A percentile compares a stretch with the other conserved stretches of the same genome.
Conservation (phyloP, 2,113 vertebrate genomes). For the Antechinus flavipes region DNA sequence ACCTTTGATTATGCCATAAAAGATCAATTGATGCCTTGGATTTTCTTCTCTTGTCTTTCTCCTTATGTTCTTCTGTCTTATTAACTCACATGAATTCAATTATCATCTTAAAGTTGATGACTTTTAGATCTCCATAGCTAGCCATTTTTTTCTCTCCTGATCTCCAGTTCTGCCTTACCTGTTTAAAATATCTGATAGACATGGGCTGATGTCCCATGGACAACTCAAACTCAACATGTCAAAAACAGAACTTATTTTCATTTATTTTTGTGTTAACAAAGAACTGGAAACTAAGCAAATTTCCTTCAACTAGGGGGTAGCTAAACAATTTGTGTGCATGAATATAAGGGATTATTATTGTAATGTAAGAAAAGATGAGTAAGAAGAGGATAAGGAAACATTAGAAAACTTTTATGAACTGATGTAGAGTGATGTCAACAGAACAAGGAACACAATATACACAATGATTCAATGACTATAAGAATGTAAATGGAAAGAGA, state of each 20-base stretch:
- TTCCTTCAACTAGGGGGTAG: too few species aligned
- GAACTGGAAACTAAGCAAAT: too few species aligned
- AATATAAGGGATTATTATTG: neutral
- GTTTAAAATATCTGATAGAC: neutral
- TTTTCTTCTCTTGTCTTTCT: neutral
- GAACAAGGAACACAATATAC: too few species aligned
- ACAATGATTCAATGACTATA: too few species aligned
- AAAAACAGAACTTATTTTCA: neutral
- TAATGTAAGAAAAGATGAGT: neutral
- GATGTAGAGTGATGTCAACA: too few species aligned
- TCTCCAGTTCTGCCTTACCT: neutral
- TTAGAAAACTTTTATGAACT: neutral
- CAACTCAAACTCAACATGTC: neutral
- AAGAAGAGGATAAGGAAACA: neutral
- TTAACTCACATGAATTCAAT: neutral
- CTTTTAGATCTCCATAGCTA: neutral
- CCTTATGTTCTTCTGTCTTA: neutral
- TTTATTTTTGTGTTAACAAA: neutral
- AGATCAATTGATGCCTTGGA: neutral
- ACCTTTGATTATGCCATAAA: neutral
- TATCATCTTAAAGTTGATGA: neutral
- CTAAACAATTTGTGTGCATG: neutral
- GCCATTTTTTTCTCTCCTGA: neutral
- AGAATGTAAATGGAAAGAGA: too few species aligned
- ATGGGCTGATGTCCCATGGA: neutral